Percentiles rank a stretch among this genome's conserved stretches.
phyloP scores from a whole-genome alignment of 2,113 vertebrate species.

The Microtus montanus region DNA sequence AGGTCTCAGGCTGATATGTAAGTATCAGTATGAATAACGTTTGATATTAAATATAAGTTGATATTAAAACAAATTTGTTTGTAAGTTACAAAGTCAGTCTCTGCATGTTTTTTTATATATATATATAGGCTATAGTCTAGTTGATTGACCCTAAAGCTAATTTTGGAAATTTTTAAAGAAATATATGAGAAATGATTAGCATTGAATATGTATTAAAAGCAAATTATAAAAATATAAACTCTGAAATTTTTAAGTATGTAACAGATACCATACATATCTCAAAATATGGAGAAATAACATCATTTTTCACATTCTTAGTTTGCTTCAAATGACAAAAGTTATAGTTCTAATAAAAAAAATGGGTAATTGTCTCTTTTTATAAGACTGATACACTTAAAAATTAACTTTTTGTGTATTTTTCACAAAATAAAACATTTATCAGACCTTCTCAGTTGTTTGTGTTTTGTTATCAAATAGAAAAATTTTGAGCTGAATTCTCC shows the following conservation, averaged over 20 bases:
- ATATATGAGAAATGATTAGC: background rate
- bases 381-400: too few relatives aligned
- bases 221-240: background rate
- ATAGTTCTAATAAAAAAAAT: background rate
- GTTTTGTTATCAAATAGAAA: background rate
- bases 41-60: background rate
- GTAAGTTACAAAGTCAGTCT: background rate
- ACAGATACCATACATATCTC: background rate
- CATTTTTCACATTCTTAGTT: background rate
- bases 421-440: background rate
- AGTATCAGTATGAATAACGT: background rate
- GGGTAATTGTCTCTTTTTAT: background rate
- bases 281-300: background rate
- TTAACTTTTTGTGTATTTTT: background rate
- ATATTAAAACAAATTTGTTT: background rate
- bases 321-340: background rate
- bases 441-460: background rate
- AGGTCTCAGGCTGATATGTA: background rate
- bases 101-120: background rate
- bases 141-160: background rate
- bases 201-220: background rate
- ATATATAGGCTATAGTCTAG: background rate
- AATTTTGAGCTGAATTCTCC: background rate
- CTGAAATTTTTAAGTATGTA: background rate
- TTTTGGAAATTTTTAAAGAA: background rate